phyloP scores from a whole-genome alignment of 2,797 vertebrate genomes.

The Pangasius macronema region DNA sequence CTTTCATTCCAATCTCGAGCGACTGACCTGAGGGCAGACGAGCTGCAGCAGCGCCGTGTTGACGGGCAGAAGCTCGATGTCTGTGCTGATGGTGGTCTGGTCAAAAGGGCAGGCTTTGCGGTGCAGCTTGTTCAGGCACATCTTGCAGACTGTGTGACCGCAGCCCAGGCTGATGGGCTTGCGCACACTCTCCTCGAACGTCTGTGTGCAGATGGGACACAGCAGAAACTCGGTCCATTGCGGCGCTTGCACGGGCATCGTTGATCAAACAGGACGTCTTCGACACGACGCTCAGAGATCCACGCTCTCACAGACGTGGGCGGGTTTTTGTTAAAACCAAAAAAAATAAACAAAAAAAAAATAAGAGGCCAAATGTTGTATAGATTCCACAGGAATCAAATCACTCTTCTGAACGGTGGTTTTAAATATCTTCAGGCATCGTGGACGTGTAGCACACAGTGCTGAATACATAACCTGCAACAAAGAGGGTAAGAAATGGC shows the following conservation, averaged over 20 bases:
- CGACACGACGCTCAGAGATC: constrained; percentile 12
- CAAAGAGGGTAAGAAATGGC: constrained; percentile 49
- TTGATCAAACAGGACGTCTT: constrained; percentile 61
- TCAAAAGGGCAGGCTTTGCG: constrained; percentile 99
- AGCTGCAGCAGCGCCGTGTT: constrained; percentile 96
- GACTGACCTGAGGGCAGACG: constrained; percentile 94
- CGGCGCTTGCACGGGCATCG: constrained; percentile 99
- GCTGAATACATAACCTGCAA: constrained; percentile 84
- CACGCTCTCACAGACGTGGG: constrained; percentile 8
- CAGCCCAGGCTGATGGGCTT: constrained; percentile 98
- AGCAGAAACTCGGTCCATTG: constrained; percentile 99
- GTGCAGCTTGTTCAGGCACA: constrained; percentile 99
- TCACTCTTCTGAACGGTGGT: constrained; percentile 57
- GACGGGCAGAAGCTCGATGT: constrained; percentile 97
- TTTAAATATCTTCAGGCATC: constrained; percentile 84
- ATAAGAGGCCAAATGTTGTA: constrained; percentile 58
- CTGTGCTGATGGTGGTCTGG: constrained; percentile 98
- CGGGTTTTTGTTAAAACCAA: constrained; percentile 33
- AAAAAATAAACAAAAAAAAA: constrained; percentile 40
- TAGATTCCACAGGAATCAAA: constrained; percentile 91
- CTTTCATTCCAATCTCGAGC: neutral
- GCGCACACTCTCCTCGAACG: constrained; percentile 95
- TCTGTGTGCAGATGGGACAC: constrained; percentile 99
- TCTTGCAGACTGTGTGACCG: constrained; percentile 99
- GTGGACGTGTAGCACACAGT: constrained; percentile 85